These are phyloP conservation scores for Coilia nasus DNA, from an alignment of 2,797 vertebrate genomes.

Conservation along the genomic window DNA sequence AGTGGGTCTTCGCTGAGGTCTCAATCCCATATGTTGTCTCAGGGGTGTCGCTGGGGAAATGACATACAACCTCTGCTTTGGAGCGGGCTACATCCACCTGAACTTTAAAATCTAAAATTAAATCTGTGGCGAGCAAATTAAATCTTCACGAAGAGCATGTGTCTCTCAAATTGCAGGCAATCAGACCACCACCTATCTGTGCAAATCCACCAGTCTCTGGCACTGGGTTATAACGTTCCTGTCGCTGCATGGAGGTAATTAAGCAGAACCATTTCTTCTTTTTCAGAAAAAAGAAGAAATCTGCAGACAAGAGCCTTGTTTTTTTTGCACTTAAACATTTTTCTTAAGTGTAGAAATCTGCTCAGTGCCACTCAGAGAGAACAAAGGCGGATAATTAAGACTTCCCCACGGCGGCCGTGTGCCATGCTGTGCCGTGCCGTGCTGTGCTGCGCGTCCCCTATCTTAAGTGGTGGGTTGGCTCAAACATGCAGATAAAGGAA, in stretches of 20 bases:
- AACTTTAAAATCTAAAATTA: constrained; percentile 48
- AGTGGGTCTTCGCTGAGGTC: constrained; percentile 39
- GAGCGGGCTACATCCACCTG: constrained; percentile 36
- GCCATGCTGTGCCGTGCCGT: no score
- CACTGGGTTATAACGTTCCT: constrained; percentile 21
- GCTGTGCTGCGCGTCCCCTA: background rate
- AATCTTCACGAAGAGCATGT: constrained; percentile 28
- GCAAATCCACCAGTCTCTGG: constrained; percentile 24
- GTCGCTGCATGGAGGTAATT: constrained; percentile 40
- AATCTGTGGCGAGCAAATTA: constrained; percentile 46
- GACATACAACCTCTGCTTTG: constrained; percentile 4
- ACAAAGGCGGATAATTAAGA: constrained; percentile 14
- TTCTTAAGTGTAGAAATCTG: constrained; percentile 11
- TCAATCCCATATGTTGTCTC: constrained; percentile 28
- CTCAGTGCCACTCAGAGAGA: constrained; percentile 1
- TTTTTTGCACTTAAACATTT: constrained; percentile 13
- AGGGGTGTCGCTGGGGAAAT: constrained; percentile 20
- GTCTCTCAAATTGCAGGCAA: constrained; percentile 27
- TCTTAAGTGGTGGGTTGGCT: background rate
- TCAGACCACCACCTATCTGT: constrained; percentile 30
- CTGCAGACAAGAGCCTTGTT: background rate
- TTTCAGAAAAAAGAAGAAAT: no score
- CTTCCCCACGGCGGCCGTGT: background rate
- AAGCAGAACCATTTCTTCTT: constrained; percentile 10
- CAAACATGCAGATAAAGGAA: background rate